phyloP scores from a whole-genome alignment of 1,140 invertebrate genomes.

The Rhyacophila brunnea region DNA sequence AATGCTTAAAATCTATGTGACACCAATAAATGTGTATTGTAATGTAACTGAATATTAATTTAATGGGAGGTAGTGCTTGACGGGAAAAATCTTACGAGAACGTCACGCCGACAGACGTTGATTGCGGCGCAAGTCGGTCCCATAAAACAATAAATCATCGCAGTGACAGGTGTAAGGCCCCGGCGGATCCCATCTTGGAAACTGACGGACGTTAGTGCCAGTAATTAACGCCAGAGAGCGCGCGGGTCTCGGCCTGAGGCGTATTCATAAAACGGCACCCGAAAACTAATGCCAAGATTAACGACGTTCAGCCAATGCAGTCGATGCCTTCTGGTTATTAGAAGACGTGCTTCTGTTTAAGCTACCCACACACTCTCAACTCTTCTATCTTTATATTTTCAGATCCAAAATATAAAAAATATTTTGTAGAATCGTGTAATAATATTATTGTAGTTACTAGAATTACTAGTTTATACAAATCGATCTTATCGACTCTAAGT shows the following conservation, averaged over 20 bases:
- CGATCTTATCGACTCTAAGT: too few species aligned
- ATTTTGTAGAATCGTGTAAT: too few species aligned
- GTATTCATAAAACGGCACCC: slow-evolving; percentile 10
- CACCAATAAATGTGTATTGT: too few species aligned
- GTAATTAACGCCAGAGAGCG: slow-evolving; percentile 23
- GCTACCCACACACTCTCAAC: neutral
- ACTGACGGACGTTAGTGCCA: slow-evolving; percentile 17
- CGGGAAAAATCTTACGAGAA: slow-evolving; percentile 6
- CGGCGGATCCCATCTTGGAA: slow-evolving; percentile 4
- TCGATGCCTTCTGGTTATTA: too few species aligned
- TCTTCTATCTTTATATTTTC: too few species aligned
- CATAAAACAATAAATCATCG: slow-evolving; percentile 29
- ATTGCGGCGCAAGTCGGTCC: slow-evolving; percentile 16
- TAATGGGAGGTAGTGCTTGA: too few species aligned
- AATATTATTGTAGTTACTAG: too few species aligned
- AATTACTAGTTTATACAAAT: too few species aligned
- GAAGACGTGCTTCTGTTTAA: too few species aligned
- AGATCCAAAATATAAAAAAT: too few species aligned
- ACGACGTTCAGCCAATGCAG: slow-evolving; percentile 22
- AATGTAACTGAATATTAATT: too few species aligned
- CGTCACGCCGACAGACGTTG: slow-evolving; percentile 25
- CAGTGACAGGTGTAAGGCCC: slow-evolving; percentile 29
- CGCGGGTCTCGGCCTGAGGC: neutral
- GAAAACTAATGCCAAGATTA: slow-evolving; percentile 29
- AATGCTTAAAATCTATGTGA: too few species aligned